Base-by-base conservation (phyloP, 2,113 vertebrate species). In the Grantiella picta region DNA sequence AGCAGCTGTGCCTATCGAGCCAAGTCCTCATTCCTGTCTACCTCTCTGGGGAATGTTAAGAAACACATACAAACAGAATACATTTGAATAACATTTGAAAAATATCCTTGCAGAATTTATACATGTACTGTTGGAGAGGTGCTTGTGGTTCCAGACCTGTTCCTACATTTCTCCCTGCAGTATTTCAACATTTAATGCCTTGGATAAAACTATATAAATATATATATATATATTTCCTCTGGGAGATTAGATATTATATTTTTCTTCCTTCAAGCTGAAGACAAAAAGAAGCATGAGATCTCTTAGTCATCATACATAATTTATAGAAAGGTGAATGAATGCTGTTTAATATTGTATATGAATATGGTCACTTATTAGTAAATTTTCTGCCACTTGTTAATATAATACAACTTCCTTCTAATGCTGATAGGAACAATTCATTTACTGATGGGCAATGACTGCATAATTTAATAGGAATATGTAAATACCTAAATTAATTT, bases 71-170 rank as follows among this genome's bases (percentile, higher is more conserved):
- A 6, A 95, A 89, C 31, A 89, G 84, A 96, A 96, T 66, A 90
- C 7, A 57, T 83, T 83, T 78, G 61, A 95, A 92, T 94, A 96
- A 82, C 66, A 87, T 87, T 85, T 90, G 82, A 95, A 96, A 97
- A 97, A 94, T 86, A 47, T 63, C 28, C 68, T 86, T 86, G 80
- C 3, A 9, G 64, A 56, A 81, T 94, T 95, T 91, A 21, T 90
- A 44, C 28, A 35, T 82, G 77, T 49, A 47, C 64, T 95, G 36
- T 77, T 93, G 69, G 64, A 82, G 66, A 94, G 54, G 89, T 56
- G 70, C 76, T 96, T 94, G 70, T 84, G 77, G 59, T 45, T 96
- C 23, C 70, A 83, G 50, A 66, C 23, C 7, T 8, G 9, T 70
- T 91, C 31, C 50, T 78, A 45, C 47, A 75, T 65, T 73, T 68